A percentile compares a stretch with the other conserved stretches of the same genome.
Evolutionary conservation across 2,888 invertebrate genomes (phyloP).

Genomic region (Eurytoma adleriae): DNA sequence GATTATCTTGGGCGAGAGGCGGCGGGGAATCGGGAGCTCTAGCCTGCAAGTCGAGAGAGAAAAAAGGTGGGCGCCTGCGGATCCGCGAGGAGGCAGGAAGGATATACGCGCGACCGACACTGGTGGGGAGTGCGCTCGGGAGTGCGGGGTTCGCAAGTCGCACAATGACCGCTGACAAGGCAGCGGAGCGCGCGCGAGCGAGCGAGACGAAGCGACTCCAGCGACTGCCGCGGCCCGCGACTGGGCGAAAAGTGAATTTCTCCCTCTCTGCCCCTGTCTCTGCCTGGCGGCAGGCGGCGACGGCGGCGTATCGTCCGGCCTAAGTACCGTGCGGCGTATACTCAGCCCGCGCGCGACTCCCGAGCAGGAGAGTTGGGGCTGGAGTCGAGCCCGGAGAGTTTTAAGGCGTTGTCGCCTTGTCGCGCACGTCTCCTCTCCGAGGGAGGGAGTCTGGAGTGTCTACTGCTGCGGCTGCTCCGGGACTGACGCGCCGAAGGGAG

Average conservation of each 20-base stretch:
- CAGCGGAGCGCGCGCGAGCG: not conserved
- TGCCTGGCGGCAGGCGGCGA: too few relatives aligned
- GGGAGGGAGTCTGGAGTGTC: not conserved
- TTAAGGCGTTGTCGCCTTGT: constrained; percentile 52
- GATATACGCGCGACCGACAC: too few relatives aligned
- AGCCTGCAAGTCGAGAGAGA: not conserved
- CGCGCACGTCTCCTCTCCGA: constrained; percentile 27
- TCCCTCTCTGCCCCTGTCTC: not conserved
- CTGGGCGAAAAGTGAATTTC: constrained; percentile 34
- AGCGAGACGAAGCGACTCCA: not conserved
- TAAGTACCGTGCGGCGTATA: not conserved
- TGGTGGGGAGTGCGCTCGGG: not conserved
- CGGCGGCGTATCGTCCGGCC: not conserved
- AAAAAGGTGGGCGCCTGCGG: not conserved
- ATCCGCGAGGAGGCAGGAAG: not conserved
- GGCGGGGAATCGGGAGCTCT: not conserved
- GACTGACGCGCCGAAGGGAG: not conserved
- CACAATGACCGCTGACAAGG: constrained; percentile 30
- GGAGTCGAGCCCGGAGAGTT: constrained; percentile 21
- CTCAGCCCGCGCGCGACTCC: not conserved
- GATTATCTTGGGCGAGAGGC: too few relatives aligned
- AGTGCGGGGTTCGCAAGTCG: not conserved
- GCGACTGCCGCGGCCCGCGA: too few relatives aligned
- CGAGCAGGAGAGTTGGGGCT: not conserved
- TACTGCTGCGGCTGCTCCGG: constrained; percentile 2